phyloP scores from a whole-genome alignment of 1,140 invertebrate genomes.

The Eciton burchellii region DNA sequence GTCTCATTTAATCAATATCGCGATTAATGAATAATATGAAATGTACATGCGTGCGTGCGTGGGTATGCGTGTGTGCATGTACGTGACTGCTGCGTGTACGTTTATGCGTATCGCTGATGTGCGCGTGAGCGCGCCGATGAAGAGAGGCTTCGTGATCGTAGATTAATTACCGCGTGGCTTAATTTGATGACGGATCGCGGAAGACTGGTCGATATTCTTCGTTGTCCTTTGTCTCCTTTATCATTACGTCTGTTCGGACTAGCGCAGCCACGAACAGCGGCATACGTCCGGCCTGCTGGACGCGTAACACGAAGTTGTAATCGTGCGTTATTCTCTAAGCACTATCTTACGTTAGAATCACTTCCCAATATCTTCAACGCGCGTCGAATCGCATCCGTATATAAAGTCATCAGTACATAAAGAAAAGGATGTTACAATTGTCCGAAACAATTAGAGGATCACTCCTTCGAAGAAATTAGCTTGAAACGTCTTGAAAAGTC shows the following conservation, averaged over 20 bases:
- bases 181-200: slow-evolving; percentile 49
- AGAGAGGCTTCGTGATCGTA: slow-evolving; percentile 50
- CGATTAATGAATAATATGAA: slow-evolving; percentile 48
- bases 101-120: slow-evolving; percentile 49
- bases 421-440: not conserved
- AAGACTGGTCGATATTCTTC: slow-evolving; percentile 29
- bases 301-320: slow-evolving; percentile 24
- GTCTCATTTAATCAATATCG: slow-evolving; percentile 54
- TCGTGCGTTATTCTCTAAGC: slow-evolving; percentile 46
- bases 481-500: not conserved
- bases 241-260: slow-evolving; percentile 16
- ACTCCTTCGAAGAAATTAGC: not conserved
- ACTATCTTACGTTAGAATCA: slow-evolving; percentile 47
- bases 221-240: slow-evolving; percentile 25
- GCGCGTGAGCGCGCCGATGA: slow-evolving; percentile 50
- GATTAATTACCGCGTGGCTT: slow-evolving; percentile 44
- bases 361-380: slow-evolving; percentile 29
- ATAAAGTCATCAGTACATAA: too few relatives aligned
- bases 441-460: slow-evolving; percentile 3
- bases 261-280: not conserved
- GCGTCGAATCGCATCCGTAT: slow-evolving; percentile 8
- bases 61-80: slow-evolving; percentile 25
- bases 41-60: slow-evolving; percentile 56
- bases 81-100: slow-evolving; percentile 33
- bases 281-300: not conserved